These are phyloP conservation scores for Nomada ruficornis DNA, from an alignment of 2,888 invertebrate genomes.

Conservation along the genomic window DNA sequence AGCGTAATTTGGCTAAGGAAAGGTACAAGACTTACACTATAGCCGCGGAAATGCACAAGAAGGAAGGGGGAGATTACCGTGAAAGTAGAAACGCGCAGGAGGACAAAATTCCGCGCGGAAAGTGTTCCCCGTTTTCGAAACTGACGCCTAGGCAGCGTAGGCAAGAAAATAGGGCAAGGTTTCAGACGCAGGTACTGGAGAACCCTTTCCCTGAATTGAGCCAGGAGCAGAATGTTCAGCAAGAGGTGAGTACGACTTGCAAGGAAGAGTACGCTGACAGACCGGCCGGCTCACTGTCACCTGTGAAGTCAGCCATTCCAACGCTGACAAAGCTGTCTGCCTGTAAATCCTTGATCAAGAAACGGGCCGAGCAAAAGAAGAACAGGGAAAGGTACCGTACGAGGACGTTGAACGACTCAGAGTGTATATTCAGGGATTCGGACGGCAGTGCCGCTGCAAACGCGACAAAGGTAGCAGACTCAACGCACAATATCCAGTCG, in stretches of 20 bases:
- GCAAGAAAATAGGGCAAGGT: constrained; percentile 88
- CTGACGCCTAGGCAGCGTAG: constrained; percentile 89
- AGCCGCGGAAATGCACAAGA: constrained; percentile 86
- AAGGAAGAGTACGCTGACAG: constrained; percentile 84
- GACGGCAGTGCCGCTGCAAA: constrained; percentile 35
- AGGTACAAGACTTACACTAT: constrained; percentile 94
- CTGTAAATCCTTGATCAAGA: constrained; percentile 66
- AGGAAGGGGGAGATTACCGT: constrained; percentile 78
- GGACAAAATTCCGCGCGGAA: constrained; percentile 69
- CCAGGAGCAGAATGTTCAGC: constrained; percentile 43
- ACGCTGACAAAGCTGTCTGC: constrained; percentile 72
- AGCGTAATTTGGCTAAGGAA: constrained; percentile 90
- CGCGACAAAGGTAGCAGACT: constrained; percentile 1
- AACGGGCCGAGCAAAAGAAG: constrained; percentile 80
- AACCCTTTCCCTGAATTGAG: constrained; percentile 77
- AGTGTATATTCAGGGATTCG: constrained; percentile 43
- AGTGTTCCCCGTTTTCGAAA: constrained; percentile 78
- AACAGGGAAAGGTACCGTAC: constrained; percentile 91
- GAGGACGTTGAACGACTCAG: constrained; percentile 87
- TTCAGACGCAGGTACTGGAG: constrained; percentile 88
- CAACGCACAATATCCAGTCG: constrained; percentile 23
- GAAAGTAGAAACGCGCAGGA: constrained; percentile 62
- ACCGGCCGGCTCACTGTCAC: constrained; percentile 84
- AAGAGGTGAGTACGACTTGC: constrained; percentile 6
- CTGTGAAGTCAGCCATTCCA: constrained; percentile 75